A percentile compares a stretch with the other conserved stretches of the same genome.
Evolutionary conservation across 2,113 vertebrate genomes (phyloP).

Genomic region (Procavia capensis): DNA sequence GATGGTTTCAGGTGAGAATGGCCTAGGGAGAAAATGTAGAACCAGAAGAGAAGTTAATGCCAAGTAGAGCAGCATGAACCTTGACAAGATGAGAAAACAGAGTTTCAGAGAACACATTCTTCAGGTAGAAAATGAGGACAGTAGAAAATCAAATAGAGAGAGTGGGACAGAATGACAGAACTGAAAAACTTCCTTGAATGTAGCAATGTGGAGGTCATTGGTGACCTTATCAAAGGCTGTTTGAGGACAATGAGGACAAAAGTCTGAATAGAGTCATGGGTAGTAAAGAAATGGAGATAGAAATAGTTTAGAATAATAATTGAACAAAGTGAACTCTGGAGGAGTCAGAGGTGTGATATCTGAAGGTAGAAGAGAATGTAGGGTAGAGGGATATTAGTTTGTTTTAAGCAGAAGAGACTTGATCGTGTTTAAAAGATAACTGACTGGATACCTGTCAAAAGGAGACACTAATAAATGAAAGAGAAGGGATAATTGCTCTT

Average conservation of each 20-base stretch:
- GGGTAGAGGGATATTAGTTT: background rate
- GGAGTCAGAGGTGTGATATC: background rate
- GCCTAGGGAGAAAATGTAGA: background rate
- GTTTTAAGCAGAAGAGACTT: slow-evolving; percentile 15
- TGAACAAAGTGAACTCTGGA: slow-evolving; percentile 4
- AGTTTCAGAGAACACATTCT: background rate
- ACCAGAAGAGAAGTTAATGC: background rate
- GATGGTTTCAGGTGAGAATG: background rate
- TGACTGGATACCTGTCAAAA: background rate
- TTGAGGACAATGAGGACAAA: slow-evolving; percentile 3
- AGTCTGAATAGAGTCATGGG: background rate
- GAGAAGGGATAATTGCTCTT: background rate
- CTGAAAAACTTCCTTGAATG: background rate
- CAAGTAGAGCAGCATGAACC: background rate
- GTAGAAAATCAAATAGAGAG: background rate
- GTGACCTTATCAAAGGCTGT: background rate
- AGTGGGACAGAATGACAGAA: background rate
- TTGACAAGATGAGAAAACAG: background rate
- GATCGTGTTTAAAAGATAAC: background rate
- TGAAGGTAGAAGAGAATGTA: background rate
- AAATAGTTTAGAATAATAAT: background rate
- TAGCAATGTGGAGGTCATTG: background rate
- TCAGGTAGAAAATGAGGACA: background rate
- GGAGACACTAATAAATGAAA: background rate
- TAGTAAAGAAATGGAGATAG: background rate